Percentiles rank a stretch among this genome's conserved stretches.
Evolutionary conservation across 2,888 invertebrate species (phyloP).

Genomic region (Drosophila kanekoi): DNA sequence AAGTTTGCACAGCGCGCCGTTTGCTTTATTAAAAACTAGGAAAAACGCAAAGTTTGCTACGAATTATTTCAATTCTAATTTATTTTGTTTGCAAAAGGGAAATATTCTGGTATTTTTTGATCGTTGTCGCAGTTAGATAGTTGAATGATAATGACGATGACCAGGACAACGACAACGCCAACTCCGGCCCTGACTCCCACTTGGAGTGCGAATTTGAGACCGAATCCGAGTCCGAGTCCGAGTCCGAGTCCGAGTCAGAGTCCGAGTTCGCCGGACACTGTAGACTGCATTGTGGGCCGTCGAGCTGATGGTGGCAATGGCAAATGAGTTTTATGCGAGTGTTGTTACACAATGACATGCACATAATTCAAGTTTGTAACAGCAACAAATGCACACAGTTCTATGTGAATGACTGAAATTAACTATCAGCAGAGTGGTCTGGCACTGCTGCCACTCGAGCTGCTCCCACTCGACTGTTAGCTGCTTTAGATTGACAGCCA

Average conservation of each 20-base stretch:
- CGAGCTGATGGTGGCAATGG: conserved; percentile 45
- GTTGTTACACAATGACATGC: conserved; percentile 76
- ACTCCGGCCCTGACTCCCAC: neutral
- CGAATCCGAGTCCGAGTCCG: neutral
- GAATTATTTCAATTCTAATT: conserved; percentile 81
- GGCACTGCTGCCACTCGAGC: conserved; percentile 19
- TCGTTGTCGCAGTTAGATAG: conserved; percentile 77
- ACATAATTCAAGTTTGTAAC: conserved; percentile 75
- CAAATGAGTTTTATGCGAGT: conserved; percentile 77
- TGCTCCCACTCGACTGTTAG: conserved; percentile 43
- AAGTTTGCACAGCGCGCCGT: conserved; percentile 70
- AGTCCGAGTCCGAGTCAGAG: neutral
- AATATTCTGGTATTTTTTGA: conserved; percentile 71
- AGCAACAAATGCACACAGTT: conserved; percentile 69
- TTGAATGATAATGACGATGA: conserved; percentile 72
- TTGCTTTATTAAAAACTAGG: conserved; percentile 78
- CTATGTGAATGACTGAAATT: conserved; percentile 73
- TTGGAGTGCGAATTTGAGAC: neutral
- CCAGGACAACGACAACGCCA: conserved; percentile 10
- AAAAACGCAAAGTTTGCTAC: conserved; percentile 66
- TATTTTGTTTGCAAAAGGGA: conserved; percentile 75
- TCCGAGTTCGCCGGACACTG: conserved; percentile 12
- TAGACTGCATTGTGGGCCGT: conserved; percentile 13
- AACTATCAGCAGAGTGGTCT: conserved; percentile 62
- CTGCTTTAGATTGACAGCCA: conserved; percentile 53